A percentile compares a stretch with the other conserved stretches of the same genome.
phyloP scores from a whole-genome alignment of 2,797 vertebrate genomes.

The Gobionotothen gibberifrons region DNA sequence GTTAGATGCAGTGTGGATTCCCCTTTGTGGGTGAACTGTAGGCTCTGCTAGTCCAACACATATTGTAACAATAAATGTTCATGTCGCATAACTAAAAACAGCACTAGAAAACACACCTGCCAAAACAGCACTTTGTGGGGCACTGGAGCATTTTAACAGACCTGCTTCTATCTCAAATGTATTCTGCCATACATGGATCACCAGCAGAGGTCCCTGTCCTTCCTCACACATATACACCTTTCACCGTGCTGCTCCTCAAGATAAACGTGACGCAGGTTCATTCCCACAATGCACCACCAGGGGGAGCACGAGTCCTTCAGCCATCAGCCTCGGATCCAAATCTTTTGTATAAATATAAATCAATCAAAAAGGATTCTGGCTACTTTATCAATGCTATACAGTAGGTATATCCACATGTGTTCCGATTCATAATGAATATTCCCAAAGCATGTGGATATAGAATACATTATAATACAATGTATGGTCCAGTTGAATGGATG shows the following conservation, averaged over 20 bases:
- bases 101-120: too few species aligned
- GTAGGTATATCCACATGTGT: too few species aligned
- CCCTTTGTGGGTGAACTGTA: too few species aligned
- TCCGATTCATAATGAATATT: background rate
- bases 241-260: background rate
- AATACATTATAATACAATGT: background rate
- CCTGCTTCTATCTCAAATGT: background rate
- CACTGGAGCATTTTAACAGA: background rate
- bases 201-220: conserved; percentile 43
- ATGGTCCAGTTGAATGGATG: background rate
- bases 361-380: background rate
- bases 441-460: background rate
- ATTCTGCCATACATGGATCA: background rate
- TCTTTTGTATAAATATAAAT: too few species aligned
- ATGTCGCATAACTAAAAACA: too few species aligned
- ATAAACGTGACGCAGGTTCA: background rate
- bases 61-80: too few species aligned
- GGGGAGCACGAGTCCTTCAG: conserved; percentile 50
- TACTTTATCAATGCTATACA: too few species aligned
- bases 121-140: background rate
- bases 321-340: background rate
- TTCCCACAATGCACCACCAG: conserved; percentile 38
- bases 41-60: too few species aligned
- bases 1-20: background rate
- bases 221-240: background rate